A percentile compares a stretch with the other conserved stretches of the same genome.
Conservation (phyloP, 1,140 invertebrate species). For the Rhyzopertha dominica region DNA sequence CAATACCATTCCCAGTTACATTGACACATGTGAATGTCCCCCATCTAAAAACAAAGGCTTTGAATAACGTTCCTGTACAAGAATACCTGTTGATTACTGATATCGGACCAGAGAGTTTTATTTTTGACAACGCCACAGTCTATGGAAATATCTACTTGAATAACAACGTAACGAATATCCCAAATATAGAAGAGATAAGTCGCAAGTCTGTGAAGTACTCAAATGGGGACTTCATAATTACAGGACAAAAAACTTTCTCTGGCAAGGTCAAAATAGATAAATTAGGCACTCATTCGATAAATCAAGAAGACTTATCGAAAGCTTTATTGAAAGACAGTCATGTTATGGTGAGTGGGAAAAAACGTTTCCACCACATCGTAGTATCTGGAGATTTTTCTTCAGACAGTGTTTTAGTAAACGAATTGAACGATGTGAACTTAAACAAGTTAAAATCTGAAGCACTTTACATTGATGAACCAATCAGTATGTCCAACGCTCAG, state of each 20-base stretch:
- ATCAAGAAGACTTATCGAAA: conserved; percentile 14
- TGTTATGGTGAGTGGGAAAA: not conserved
- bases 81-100: conserved; percentile 29
- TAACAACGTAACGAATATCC: conserved; percentile 17
- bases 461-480: conserved; percentile 24
- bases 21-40: conserved; percentile 18
- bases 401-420: conserved; percentile 15
- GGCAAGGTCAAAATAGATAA: conserved; percentile 23
- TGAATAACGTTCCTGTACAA: conserved; percentile 26
- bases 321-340: conserved; percentile 8
- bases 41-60: conserved; percentile 23
- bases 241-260: conserved; percentile 29
- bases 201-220: conserved; percentile 25
- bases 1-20: conserved; percentile 19
- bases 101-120: conserved; percentile 17
- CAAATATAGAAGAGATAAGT: conserved; percentile 28
- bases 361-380: no score
- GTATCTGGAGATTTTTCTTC: conserved; percentile 22
- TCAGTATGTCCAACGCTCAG: conserved; percentile 23
- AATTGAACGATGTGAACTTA: conserved; percentile 25
- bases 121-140: conserved; percentile 33
- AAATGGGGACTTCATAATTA: conserved; percentile 26
- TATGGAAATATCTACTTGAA: conserved; percentile 30
- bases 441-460: conserved; percentile 15
- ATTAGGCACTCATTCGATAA: conserved; percentile 21